Percentiles rank a stretch among this genome's conserved stretches.
These are phyloP conservation scores for Decapterus maruadsi DNA, from an alignment of 2,797 vertebrate genomes.

Conservation along the genomic window DNA sequence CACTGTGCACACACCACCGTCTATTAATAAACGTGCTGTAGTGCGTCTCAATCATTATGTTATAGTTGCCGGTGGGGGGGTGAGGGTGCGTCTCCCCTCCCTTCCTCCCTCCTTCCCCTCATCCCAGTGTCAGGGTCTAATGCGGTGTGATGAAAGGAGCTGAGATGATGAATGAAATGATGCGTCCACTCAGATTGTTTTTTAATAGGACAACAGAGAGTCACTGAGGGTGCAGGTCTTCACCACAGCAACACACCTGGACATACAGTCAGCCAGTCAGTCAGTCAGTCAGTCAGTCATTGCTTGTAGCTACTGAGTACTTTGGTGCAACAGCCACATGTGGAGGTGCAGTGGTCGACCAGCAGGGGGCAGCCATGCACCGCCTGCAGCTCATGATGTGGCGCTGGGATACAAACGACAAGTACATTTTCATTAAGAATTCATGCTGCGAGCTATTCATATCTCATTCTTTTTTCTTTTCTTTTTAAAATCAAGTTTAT, in stretches of 20 bases:
- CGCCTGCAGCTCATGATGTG: neutral
- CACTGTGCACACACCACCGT: too few species aligned
- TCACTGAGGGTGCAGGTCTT: neutral
- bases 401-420: neutral
- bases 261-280: too few species aligned
- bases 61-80: too few species aligned
- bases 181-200: neutral
- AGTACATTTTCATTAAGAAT: too few species aligned
- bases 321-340: slow-evolving; percentile 26
- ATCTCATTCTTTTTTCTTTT: too few species aligned
- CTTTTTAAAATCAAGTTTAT: too few species aligned
- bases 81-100: slow-evolving; percentile 3
- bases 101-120: too few species aligned
- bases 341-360: neutral
- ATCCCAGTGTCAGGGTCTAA: neutral
- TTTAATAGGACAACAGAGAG: too few species aligned
- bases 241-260: neutral
- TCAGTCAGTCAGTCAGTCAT: neutral
- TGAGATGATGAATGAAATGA: neutral
- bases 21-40: fast-evolving
- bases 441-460: too few species aligned
- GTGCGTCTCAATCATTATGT: neutral
- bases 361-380: slow-evolving; percentile 15
- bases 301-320: neutral
- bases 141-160: neutral